A percentile compares a stretch with the other conserved stretches of the same genome.
Conservation (phyloP, 2,797 vertebrate species). For the Melopsittacus undulatus region DNA sequence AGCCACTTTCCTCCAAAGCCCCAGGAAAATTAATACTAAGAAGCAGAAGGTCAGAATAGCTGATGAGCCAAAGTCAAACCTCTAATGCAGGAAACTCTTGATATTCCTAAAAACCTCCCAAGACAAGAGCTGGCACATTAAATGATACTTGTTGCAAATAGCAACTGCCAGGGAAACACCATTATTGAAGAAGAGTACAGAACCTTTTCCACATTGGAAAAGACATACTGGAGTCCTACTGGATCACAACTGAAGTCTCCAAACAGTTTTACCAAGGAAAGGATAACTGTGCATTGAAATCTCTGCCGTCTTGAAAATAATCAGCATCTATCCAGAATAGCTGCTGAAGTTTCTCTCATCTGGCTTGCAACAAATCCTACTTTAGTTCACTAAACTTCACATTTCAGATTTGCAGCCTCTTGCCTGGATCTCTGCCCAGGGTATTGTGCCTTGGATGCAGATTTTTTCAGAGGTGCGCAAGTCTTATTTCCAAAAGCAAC, state of each 20-base stretch:
- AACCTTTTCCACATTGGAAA: background rate
- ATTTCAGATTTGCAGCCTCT: background rate
- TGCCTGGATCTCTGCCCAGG: background rate
- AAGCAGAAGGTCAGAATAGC: background rate
- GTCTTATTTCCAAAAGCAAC: constrained; percentile 3
- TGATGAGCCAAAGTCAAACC: background rate
- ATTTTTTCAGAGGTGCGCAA: background rate
- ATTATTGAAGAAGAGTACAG: background rate
- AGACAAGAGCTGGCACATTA: background rate
- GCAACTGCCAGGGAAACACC: background rate
- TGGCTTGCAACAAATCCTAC: background rate
- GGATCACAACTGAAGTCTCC: background rate
- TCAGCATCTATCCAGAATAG: background rate
- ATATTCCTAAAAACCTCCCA: background rate
- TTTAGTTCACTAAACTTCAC: background rate
- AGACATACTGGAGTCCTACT: background rate
- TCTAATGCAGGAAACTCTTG: background rate
- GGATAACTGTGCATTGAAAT: background rate
- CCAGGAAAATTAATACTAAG: background rate
- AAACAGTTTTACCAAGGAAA: background rate
- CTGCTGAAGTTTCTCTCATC: background rate
- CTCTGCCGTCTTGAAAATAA: background rate
- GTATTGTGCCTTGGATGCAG: background rate
- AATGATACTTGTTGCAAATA: background rate
- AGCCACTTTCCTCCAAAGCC: background rate